Evolutionary conservation across 2,888 invertebrate genomes (phyloP).

Genomic region (Nasonovia ribisnigri): DNA sequence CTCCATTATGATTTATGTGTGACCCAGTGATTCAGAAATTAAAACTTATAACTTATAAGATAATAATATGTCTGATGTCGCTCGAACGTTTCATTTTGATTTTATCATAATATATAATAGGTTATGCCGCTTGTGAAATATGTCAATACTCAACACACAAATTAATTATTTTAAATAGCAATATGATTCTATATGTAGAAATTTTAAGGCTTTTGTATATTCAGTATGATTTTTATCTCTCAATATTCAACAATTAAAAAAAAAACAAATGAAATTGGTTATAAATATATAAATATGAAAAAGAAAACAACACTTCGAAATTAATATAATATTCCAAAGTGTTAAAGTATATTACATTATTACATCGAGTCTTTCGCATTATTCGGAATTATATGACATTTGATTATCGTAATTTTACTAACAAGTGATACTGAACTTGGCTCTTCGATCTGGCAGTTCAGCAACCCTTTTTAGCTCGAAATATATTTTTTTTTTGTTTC

Average conservation of each 20-base stretch:
- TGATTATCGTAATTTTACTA: background rate
- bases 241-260: background rate
- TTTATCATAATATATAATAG: background rate
- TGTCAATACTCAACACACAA: background rate
- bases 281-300: background rate
- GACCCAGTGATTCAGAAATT: background rate
- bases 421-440: slow-evolving; percentile 43
- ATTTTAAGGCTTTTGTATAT: background rate
- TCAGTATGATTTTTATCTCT: background rate
- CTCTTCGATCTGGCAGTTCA: slow-evolving; percentile 43
- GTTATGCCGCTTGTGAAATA: background rate
- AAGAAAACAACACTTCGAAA: background rate
- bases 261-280: background rate
- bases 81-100: background rate
- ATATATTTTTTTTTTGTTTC: slow-evolving; percentile 38
- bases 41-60: background rate
- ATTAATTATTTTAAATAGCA: background rate
- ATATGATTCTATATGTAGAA: background rate
- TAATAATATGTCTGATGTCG: background rate
- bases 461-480: slow-evolving; percentile 59
- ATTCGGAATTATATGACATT: background rate
- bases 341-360: background rate
- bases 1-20: background rate
- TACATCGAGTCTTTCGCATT: background rate
- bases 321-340: background rate